Percentiles rank a stretch among this genome's conserved stretches.
Evolutionary conservation across 2,888 invertebrate genomes (phyloP).

Genomic region (Oxystoma pomonae): DNA sequence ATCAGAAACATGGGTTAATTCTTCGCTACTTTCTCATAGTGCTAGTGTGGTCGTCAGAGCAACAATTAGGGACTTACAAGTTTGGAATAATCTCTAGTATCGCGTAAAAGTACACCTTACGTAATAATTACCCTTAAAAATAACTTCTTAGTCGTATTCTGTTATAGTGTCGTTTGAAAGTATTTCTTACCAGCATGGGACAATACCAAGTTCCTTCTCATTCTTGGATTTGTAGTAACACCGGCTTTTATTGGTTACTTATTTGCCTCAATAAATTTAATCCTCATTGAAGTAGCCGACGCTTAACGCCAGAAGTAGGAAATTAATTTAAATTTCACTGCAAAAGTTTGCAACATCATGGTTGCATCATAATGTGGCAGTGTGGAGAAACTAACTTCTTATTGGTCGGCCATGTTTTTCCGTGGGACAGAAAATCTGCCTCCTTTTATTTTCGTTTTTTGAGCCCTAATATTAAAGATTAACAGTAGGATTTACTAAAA

Average conservation of each 20-base stretch:
- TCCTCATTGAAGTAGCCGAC: not conserved
- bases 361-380: not conserved
- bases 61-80: not conserved
- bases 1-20: not conserved
- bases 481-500: no score
- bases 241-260: not conserved
- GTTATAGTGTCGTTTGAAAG: not conserved
- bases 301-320: not conserved
- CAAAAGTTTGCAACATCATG: not conserved
- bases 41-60: not conserved
- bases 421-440: not conserved
- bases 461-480: not conserved
- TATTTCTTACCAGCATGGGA: not conserved
- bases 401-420: not conserved
- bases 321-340: not conserved
- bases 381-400: not conserved
- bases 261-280: not conserved
- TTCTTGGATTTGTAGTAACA: not conserved
- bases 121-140: not conserved
- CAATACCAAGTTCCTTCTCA: not conserved
- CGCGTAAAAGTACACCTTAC: not conserved
- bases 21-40: not conserved
- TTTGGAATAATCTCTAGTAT: not conserved
- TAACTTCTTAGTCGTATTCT: not conserved
- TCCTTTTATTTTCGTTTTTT: not conserved